Evolutionary conservation across 2,797 vertebrate genomes (phyloP), one percentile per base, ranked within the genome.

Genomic region (Acanthurus tractus): DNA sequence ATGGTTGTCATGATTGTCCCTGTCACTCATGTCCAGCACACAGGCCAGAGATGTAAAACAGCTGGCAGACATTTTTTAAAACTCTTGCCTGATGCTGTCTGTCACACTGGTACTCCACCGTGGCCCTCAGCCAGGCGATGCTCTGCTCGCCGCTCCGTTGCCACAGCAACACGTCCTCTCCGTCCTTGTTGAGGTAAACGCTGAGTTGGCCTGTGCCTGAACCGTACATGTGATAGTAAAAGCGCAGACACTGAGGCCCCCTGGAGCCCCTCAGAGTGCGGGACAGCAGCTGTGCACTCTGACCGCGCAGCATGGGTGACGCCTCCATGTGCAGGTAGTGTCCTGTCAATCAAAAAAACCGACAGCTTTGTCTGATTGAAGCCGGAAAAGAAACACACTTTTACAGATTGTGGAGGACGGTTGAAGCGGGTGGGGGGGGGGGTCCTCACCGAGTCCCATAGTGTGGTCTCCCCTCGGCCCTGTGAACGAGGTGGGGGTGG

Each of bases 141-240:
- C 97, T 97, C 92, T 98, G 97, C 81, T 98, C 97, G 2, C 97
- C 96, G 8, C 83, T 93, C 22, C 91, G 95, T 73, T 94, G 92
- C 97, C 98, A 99, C 25, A 99, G 89, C 75, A 96, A 86, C 83
- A 64, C 76, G 1, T 96, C 95, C 46, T 91, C 80, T 4, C 91
- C 91, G 4, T 92, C 84, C 34, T 86, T 95, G 76, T 87, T 90
- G 10, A 99, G 88, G 70, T 94, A 95, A 58, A 99, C 89, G 54
- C 88, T 96, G 78, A 99, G 95, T 79, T 94, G 87, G 34, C 98
- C 98, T 0, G 95, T 96, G 2, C 97, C 96, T 0, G 96, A 96
- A 81, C 98, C 98, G 12, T 98, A 97, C 98, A 99, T 99, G 83
- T 98, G 96, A 91, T 97, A 98, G 93, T 94, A 97, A 88, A 99